phyloP scores from a whole-genome alignment of 2,888 invertebrate species.

The Synergus gifuensis region DNA sequence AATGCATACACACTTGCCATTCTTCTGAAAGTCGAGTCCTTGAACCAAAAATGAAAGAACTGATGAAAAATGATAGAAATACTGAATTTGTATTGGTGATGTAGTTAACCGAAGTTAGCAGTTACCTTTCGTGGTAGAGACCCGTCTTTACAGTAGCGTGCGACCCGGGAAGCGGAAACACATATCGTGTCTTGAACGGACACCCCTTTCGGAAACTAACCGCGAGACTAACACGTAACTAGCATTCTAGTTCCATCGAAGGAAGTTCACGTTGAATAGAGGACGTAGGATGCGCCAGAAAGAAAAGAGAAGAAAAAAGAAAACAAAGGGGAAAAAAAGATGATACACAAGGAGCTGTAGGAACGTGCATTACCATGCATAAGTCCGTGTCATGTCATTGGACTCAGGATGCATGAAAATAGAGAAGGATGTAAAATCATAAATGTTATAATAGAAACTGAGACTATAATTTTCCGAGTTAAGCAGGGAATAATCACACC shows the following conservation, averaged over 20 bases:
- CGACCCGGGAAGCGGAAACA: conserved; percentile 45
- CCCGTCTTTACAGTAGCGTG: conserved; percentile 61
- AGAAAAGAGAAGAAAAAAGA: conserved; percentile 5
- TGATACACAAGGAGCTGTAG: conserved; percentile 4
- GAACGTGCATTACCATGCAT: conserved; percentile 26
- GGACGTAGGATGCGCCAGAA: background rate
- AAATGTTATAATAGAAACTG: conserved; percentile 7
- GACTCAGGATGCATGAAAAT: background rate
- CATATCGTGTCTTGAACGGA: conserved; percentile 25
- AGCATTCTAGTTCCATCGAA: conserved; percentile 25
- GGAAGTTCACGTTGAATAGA: conserved; percentile 21
- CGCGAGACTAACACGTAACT: conserved; percentile 20
- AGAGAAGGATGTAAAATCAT: conserved; percentile 6
- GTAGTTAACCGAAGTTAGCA: background rate
- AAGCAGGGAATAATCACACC: background rate
- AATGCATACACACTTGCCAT: too few relatives aligned
- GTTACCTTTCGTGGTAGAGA: conserved; percentile 44
- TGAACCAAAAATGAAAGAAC: too few relatives aligned
- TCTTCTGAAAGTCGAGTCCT: too few relatives aligned
- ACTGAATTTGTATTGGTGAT: too few relatives aligned
- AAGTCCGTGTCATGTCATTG: conserved; percentile 18
- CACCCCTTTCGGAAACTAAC: conserved; percentile 12
- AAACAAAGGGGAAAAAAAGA: background rate
- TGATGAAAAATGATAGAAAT: too few relatives aligned
- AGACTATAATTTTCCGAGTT: conserved; percentile 18